Evolutionary conservation across 2,797 vertebrate genomes (phyloP).

Genomic region (Gymnoscopelus braueri): DNA sequence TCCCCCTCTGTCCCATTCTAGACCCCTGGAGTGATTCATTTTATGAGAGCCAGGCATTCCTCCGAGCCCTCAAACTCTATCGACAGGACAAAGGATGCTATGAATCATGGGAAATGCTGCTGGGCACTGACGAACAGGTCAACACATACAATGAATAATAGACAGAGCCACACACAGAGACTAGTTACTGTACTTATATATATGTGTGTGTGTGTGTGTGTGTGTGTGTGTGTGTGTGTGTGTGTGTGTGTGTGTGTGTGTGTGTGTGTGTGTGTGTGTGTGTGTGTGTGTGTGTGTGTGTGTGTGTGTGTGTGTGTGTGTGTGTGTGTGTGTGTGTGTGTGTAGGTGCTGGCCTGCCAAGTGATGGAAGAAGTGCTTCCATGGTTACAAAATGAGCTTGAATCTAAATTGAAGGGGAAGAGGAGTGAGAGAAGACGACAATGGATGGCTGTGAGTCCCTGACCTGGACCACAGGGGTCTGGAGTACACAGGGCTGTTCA

Average conservation of each 20-base stretch:
- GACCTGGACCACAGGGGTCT: too few species aligned
- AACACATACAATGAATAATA: slow-evolving; percentile 8
- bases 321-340: not conserved
- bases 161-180: not conserved
- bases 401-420: slow-evolving; percentile 89
- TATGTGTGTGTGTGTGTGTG: not conserved
- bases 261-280: not conserved
- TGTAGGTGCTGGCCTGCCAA: slow-evolving; percentile 87
- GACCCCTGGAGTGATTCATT: slow-evolving; percentile 60
- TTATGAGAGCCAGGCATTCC: slow-evolving; percentile 84
- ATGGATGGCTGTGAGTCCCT: slow-evolving; percentile 86
- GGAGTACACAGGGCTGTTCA: too few species aligned
- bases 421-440: slow-evolving; percentile 86
- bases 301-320: slow-evolving; percentile 1
- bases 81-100: slow-evolving; percentile 89
- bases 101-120: slow-evolving; percentile 87
- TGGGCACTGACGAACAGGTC: slow-evolving; percentile 88
- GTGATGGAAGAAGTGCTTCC: slow-evolving; percentile 92
- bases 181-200: not conserved
- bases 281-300: not conserved
- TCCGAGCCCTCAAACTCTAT: slow-evolving; percentile 88
- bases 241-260: not conserved
- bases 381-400: slow-evolving; percentile 88
- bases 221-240: not conserved
- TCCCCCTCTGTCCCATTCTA: slow-evolving; percentile 21